Evolutionary conservation across 2,797 vertebrate genomes (phyloP).

Genomic region (Pseudocheirus occidentalis): DNA sequence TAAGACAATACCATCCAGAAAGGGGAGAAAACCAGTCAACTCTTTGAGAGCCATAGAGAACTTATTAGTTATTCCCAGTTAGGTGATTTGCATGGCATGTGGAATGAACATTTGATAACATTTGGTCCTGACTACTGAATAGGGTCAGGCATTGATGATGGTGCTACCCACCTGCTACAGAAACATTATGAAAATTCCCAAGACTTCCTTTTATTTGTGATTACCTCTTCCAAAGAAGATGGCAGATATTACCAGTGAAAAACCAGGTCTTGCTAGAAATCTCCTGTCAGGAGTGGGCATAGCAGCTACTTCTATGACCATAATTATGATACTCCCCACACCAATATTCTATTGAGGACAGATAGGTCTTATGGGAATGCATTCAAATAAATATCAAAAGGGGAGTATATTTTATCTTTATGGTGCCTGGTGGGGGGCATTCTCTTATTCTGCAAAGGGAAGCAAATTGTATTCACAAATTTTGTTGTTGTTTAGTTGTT

Average conservation of each 20-base stretch:
- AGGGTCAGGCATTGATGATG: not conserved
- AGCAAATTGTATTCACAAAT: no score
- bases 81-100: not conserved
- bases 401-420: not conserved
- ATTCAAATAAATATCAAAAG: not conserved
- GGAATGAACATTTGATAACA: not conserved
- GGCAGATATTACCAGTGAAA: not conserved
- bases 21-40: not conserved
- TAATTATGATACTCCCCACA: not conserved
- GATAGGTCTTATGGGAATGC: not conserved
- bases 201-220: not conserved
- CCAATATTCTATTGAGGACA: not conserved
- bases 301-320: not conserved
- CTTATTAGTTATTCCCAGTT: not conserved
- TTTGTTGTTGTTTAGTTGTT: not conserved
- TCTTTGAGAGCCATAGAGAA: not conserved
- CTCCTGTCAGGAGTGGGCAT: not conserved
- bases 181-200: not conserved
- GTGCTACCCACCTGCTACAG: not conserved
- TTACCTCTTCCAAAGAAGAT: not conserved
- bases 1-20: not conserved
- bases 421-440: not conserved
- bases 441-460: not conserved
- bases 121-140: not conserved
- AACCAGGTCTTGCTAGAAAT: not conserved